Evolutionary conservation across 2,888 invertebrate genomes (phyloP).

Genomic region (Brenthis ino): DNA sequence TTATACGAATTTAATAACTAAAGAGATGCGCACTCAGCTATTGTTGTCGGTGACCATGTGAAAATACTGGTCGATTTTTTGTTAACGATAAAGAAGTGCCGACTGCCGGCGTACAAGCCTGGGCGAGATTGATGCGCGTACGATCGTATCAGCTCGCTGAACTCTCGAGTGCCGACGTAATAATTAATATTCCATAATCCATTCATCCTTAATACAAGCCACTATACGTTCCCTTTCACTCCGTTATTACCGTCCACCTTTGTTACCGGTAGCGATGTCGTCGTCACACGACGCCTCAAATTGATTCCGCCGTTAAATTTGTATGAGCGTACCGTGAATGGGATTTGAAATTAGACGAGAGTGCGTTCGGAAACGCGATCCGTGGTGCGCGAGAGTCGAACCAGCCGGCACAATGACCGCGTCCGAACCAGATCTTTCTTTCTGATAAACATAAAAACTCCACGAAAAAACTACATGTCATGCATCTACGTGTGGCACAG

Average conservation of each 20-base stretch:
- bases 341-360: constrained; percentile 70
- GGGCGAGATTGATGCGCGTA: constrained; percentile 75
- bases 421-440: constrained; percentile 73
- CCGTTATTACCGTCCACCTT: constrained; percentile 39
- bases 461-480: constrained; percentile 80
- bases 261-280: constrained; percentile 66
- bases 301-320: constrained; percentile 77
- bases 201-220: constrained; percentile 60
- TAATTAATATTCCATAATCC: constrained; percentile 79
- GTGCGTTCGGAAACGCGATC: constrained; percentile 54
- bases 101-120: constrained; percentile 77
- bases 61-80: constrained; percentile 73
- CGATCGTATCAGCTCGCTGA: constrained; percentile 72
- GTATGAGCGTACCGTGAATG: constrained; percentile 73
- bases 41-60: constrained; percentile 74
- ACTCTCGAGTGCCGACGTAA: constrained; percentile 48
- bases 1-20: constrained; percentile 83
- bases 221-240: constrained; percentile 58
- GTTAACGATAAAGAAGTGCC: constrained; percentile 77
- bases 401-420: constrained; percentile 73
- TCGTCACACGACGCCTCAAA: constrained; percentile 68
- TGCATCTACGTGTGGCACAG: constrained; percentile 79
- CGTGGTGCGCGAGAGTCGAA: constrained; percentile 42
- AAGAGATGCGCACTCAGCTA: constrained; percentile 67
- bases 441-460: constrained; percentile 73